Conservation (phyloP, 2,113 vertebrate genomes). For the Tylochromis polylepis region DNA sequence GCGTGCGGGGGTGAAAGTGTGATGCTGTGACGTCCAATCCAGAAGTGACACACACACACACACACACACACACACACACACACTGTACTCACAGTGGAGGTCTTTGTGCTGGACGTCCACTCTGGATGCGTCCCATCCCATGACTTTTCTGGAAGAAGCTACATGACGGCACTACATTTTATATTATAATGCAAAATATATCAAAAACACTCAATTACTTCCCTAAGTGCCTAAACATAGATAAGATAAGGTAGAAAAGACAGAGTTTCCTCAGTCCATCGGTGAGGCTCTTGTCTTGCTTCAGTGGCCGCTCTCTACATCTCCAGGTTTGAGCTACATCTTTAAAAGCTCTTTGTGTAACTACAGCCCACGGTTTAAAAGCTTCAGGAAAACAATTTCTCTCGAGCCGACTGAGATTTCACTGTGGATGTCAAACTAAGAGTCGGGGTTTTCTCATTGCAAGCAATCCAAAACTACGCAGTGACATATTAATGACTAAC, state of each 20-base stretch:
- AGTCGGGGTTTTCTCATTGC: accelerated
- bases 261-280: too few relatives aligned
- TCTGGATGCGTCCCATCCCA: background rate
- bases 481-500: background rate
- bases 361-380: too few relatives aligned
- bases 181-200: background rate
- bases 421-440: too few relatives aligned
- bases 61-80: background rate
- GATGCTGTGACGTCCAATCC: slow-evolving; percentile 8
- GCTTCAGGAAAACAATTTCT: too few relatives aligned
- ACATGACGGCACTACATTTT: accelerated
- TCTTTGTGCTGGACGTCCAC: background rate
- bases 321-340: too few relatives aligned
- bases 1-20: slow-evolving; percentile 1
- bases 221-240: too few relatives aligned
- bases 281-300: too few relatives aligned
- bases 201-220: background rate
- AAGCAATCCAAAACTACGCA: background rate
- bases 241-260: too few relatives aligned
- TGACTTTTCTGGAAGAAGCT: background rate
- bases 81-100: background rate
- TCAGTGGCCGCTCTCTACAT: too few relatives aligned
- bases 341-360: too few relatives aligned
- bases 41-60: slow-evolving; percentile 15
- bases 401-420: too few relatives aligned